Evolutionary conservation across 2,888 invertebrate species (phyloP).

Genomic region (Plebejus anna): DNA sequence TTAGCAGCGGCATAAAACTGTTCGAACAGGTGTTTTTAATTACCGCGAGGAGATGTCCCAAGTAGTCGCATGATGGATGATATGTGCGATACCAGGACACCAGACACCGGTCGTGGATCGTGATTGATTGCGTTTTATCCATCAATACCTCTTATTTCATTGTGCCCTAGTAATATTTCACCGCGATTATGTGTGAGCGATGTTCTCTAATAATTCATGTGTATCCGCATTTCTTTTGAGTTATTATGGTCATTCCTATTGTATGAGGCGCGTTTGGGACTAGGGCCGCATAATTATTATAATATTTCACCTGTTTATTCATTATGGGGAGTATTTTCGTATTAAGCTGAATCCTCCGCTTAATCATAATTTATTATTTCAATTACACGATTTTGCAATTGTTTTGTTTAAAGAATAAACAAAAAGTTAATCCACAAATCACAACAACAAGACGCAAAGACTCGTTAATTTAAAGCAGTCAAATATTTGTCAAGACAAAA

Average conservation of each 20-base stretch:
- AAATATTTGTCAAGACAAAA: not conserved
- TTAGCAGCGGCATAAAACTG: constrained; percentile 24
- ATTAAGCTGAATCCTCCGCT: not conserved
- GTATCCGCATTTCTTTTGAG: constrained; percentile 25
- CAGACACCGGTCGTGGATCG: constrained; percentile 42
- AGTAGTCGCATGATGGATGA: constrained; percentile 43
- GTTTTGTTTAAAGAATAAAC: not conserved
- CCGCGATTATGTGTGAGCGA: constrained; percentile 48
- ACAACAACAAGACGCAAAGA: not conserved
- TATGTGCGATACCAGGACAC: constrained; percentile 49
- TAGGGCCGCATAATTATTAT: not conserved
- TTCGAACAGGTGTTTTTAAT: constrained; percentile 50
- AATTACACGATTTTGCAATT: not conserved
- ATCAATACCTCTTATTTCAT: constrained; percentile 62
- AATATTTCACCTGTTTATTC: constrained; percentile 3
- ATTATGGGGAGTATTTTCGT: not conserved
- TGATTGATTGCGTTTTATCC: constrained; percentile 47
- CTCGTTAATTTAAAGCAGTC: not conserved
- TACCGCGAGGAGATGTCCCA: constrained; percentile 40
- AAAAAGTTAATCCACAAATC: not conserved
- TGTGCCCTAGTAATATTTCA: constrained; percentile 57
- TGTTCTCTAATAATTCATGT: constrained; percentile 50
- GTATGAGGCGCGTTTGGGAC: not conserved
- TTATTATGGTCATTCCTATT: constrained; percentile 24
- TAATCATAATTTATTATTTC: not conserved